Percentiles rank a stretch among this genome's conserved stretches.
Evolutionary conservation across 2,113 vertebrate species (phyloP).

Genomic region (Melanocharis versteri): DNA sequence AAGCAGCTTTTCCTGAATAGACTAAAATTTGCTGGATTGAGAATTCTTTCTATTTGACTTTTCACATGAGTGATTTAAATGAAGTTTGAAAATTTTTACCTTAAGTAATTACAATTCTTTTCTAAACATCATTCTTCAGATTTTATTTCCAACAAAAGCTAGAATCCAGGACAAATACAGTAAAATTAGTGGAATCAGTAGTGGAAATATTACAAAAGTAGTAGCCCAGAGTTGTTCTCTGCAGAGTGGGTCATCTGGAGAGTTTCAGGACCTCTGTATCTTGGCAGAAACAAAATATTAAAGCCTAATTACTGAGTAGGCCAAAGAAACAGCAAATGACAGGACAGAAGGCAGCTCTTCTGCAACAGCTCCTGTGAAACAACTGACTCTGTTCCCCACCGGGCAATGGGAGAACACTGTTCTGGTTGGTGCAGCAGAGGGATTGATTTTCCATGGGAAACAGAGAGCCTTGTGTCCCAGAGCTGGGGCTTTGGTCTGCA

Average conservation of each 20-base stretch:
- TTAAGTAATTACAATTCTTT: neutral
- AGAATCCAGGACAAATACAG: neutral
- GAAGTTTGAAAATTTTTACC: neutral
- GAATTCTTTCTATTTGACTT: neutral
- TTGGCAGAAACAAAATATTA: neutral
- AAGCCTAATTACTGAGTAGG: neutral
- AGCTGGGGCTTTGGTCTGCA: neutral
- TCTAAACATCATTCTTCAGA: neutral
- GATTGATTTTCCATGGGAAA: neutral
- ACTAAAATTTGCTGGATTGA: neutral
- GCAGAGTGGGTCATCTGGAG: neutral
- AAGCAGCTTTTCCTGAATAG: neutral
- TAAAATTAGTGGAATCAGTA: neutral
- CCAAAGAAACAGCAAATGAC: neutral
- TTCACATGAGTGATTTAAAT: neutral
- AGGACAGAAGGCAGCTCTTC: neutral
- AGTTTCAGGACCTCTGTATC: neutral
- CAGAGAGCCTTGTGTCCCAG: neutral
- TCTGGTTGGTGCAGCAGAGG: neutral
- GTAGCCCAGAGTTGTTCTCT: neutral
- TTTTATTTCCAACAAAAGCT: neutral
- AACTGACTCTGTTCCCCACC: neutral
- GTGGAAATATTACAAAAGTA: neutral
- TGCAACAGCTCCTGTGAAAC: neutral
- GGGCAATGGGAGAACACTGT: fast-evolving